These are phyloP conservation scores for Casuarius casuarius DNA, from an alignment of 2,113 vertebrate genomes.

Conservation along the genomic window DNA sequence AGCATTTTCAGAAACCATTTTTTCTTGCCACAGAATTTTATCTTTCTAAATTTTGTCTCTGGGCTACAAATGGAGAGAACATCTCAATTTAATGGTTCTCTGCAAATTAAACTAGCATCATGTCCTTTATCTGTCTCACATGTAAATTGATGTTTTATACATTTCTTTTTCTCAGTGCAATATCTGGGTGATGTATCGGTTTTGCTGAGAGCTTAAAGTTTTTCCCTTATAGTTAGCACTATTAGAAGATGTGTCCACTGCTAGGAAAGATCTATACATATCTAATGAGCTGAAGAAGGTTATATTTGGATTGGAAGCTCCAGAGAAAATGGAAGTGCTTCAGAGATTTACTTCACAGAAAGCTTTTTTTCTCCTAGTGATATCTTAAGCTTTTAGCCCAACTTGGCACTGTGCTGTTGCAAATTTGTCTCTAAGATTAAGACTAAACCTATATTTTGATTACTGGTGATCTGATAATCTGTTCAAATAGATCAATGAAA, in stretches of 20 bases:
- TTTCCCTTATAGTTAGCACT: not conserved
- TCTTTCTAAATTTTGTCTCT: not conserved
- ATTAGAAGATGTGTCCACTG: not conserved
- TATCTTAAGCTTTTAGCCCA: not conserved
- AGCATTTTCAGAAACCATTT: not conserved
- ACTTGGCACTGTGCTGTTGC: not conserved
- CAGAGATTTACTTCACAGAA: not conserved
- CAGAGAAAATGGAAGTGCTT: not conserved
- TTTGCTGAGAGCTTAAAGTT: not conserved
- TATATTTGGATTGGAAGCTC: not conserved
- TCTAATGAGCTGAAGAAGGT: not conserved
- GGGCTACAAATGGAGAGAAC: not conserved
- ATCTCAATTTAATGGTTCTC: not conserved
- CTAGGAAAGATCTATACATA: not conserved
- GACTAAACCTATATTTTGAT: constrained; percentile 8
- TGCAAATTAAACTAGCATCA: not conserved
- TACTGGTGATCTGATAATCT: not conserved
- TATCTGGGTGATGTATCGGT: not conserved
- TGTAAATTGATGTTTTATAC: not conserved
- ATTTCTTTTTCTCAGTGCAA: not conserved
- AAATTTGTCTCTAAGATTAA: constrained; percentile 12
- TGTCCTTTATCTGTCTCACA: not conserved
- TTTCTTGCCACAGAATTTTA: not conserved
- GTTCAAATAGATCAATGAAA: not conserved
- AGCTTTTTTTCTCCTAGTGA: not conserved